Evolutionary conservation across 2,888 invertebrate species (phyloP).

Genomic region (Eulithis testata): DNA sequence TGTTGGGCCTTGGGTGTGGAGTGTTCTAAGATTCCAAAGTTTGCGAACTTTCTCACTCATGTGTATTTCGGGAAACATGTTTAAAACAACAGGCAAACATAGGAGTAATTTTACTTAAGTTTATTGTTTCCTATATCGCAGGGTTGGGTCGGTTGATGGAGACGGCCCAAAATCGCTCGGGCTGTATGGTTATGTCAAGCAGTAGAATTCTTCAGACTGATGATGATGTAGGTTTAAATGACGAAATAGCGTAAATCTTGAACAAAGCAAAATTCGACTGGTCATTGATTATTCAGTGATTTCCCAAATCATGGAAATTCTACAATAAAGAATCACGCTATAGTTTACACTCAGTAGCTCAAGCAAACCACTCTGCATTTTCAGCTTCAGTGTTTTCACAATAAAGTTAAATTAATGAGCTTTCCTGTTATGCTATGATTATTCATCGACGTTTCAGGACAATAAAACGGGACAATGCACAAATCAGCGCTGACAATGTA

Average conservation of each 20-base stretch:
- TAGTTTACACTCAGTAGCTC: conserved; percentile 6
- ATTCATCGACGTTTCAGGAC: conserved; percentile 32
- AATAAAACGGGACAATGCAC: conserved; percentile 34
- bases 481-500: conserved; percentile 35
- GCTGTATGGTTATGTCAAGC: too few species aligned
- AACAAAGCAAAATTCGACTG: background rate
- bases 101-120: conserved; percentile 21
- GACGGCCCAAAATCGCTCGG: too few species aligned
- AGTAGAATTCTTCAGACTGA: too few species aligned
- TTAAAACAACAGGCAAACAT: conserved; percentile 37
- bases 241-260: background rate
- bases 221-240: too few species aligned
- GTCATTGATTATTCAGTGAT: background rate
- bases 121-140: background rate
- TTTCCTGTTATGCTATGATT: conserved; percentile 29
- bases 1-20: conserved; percentile 51
- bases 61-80: conserved; percentile 44
- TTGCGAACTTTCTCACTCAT: conserved; percentile 53
- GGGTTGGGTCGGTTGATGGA: too few species aligned
- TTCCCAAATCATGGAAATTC: background rate
- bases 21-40: conserved; percentile 56
- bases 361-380: conserved; percentile 14
- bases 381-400: conserved; percentile 20
- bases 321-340: background rate
- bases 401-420: conserved; percentile 25